Conservation (phyloP, 1,140 invertebrate species). For the Heliconius hermathena region DNA sequence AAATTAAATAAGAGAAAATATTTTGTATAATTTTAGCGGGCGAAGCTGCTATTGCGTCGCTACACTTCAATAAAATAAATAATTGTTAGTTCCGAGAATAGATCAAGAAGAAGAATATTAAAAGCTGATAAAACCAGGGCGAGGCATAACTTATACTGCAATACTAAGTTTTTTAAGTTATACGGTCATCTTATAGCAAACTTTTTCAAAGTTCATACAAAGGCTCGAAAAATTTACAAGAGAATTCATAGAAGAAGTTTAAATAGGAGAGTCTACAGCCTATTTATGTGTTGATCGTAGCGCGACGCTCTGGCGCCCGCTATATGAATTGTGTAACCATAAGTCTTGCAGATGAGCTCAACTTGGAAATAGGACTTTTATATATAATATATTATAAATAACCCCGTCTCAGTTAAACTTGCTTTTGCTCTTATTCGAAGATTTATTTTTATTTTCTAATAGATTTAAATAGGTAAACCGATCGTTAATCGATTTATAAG, state of each 20-base stretch:
- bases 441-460: neutral
- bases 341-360: conserved; percentile 22
- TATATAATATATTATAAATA: neutral
- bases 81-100: too few relatives aligned
- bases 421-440: neutral
- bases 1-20: too few relatives aligned
- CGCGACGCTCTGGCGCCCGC: conserved; percentile 30
- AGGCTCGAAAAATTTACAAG: neutral
- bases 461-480: neutral
- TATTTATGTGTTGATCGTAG: conserved; percentile 13
- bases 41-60: too few relatives aligned
- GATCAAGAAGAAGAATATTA: too few relatives aligned
- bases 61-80: too few relatives aligned
- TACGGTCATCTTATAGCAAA: neutral
- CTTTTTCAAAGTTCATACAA: neutral
- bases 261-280: conserved; percentile 11
- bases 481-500: too few relatives aligned
- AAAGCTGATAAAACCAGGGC: too few relatives aligned
- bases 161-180: neutral
- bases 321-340: conserved; percentile 25
- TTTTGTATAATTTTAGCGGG: too few relatives aligned
- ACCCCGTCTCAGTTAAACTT: neutral
- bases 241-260: conserved; percentile 6
- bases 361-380: neutral
- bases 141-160: too few relatives aligned